Base-by-base conservation (phyloP, 2,113 vertebrate species). In the Oncorhynchus clarkii region DNA sequence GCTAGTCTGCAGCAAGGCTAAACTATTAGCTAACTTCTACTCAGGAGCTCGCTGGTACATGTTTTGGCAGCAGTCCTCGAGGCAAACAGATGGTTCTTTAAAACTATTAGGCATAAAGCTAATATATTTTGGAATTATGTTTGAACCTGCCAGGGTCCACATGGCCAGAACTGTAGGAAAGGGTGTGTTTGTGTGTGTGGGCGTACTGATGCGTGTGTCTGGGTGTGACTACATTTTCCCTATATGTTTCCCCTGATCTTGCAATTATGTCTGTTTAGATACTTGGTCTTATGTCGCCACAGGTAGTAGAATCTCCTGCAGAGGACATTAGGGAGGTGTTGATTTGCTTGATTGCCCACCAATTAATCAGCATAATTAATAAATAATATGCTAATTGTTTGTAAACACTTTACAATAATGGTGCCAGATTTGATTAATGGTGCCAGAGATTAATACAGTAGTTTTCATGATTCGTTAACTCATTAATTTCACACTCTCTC, bases 111-210 rank as follows among this genome's bases (percentile, higher is more conserved):
- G 70, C 71, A 71, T 72, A 13, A 78, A 80, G 73, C 85, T 82
- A 82, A 85, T 85, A 67, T 77, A 78, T 81, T 80, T 31, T 79
- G 71, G 79, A 82, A 86, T 85, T 77, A 72, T 76, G 73, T 12
- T 64, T 72, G 20, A 59, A 68, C 67, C 45, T 67, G 5, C 29
- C 12, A 22, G 57, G 9, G 29, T 18, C 2, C 29, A 16, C 7
- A 67, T 34, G 27, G 29, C 18, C 7, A 60, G 29, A n/a, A 65
- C 29, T 73, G 60, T 18, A 27, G 16, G 39, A 72, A 54, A 67
- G 45, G 20, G 60, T 34, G n/a, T 31, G 60, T 65, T 26, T 74
- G n/a, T 48, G 9, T 71, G 69, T 31, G 71, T 31, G 31, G 18
- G 48, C 57, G 8, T 39, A 18, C 60, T 18, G 8, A 31, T 60